Percentiles rank a stretch among this genome's conserved stretches.
phyloP scores from a whole-genome alignment of 1,140 invertebrate species.

The Pachypeltis micranthus region DNA sequence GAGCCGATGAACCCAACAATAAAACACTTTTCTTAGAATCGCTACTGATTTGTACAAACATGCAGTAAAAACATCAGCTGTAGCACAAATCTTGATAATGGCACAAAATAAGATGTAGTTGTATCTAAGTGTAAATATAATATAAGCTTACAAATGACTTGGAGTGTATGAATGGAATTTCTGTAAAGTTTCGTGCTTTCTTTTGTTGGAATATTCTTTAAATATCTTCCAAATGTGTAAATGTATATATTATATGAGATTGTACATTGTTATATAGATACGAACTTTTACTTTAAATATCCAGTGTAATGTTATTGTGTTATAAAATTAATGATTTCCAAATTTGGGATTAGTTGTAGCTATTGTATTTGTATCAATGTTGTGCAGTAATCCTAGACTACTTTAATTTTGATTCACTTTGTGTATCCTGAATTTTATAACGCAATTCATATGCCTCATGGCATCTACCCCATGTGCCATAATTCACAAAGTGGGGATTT shows the following conservation, averaged over 20 bases:
- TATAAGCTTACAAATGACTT: not conserved
- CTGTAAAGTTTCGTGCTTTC: not conserved
- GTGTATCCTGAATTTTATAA: not conserved
- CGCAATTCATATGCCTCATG: not conserved
- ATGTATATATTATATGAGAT: constrained; percentile 1
- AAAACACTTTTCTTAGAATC: not conserved
- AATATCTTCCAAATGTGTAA: not conserved
- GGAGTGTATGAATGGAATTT: not conserved
- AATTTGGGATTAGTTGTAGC: not conserved
- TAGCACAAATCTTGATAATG: not conserved
- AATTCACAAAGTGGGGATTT: not conserved
- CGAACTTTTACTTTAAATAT: not conserved
- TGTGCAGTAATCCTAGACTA: not conserved
- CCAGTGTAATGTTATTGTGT: not conserved
- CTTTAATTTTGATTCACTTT: not conserved
- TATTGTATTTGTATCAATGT: not conserved
- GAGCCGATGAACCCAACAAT: not conserved
- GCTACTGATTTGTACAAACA: not conserved
- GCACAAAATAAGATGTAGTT: not conserved
- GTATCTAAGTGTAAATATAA: not conserved
- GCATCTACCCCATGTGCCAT: constrained; percentile 3
- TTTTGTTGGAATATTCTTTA: not conserved
- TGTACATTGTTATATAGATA: not conserved
- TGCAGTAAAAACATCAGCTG: not conserved
- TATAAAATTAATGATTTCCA: not conserved